Evolutionary conservation across 1,140 invertebrate genomes (phyloP).

Genomic region (Aphidius ervi): DNA sequence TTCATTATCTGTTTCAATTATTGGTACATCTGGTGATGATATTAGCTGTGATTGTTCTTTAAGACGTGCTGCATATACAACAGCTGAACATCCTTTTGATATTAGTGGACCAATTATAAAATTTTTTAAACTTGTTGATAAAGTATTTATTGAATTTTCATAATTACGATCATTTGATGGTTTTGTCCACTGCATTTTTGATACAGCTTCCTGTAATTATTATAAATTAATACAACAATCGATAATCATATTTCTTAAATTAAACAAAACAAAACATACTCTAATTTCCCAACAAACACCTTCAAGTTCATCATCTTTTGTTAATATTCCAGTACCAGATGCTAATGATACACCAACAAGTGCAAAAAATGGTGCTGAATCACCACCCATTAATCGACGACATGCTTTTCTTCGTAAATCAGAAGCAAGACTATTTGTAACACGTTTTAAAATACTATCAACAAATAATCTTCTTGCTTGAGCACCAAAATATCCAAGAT

Average conservation of each 20-base stretch:
- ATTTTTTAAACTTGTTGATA: slow-evolving; percentile 55
- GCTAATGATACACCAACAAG: slow-evolving; percentile 71
- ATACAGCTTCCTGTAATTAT: slow-evolving; percentile 56
- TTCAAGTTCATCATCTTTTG: slow-evolving; percentile 75
- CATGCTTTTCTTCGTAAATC: slow-evolving; percentile 61
- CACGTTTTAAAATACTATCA: slow-evolving; percentile 65
- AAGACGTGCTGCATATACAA: slow-evolving; percentile 69
- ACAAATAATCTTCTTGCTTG: slow-evolving; percentile 64
- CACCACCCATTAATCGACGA: slow-evolving; percentile 62
- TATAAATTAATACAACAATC: too few relatives aligned
- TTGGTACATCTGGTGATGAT: slow-evolving; percentile 28
- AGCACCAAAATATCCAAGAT: slow-evolving; percentile 56
- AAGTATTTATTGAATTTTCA: slow-evolving; percentile 39
- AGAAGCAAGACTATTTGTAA: slow-evolving; percentile 62
- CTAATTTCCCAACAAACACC: slow-evolving; percentile 75
- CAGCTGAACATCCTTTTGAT: slow-evolving; percentile 79
- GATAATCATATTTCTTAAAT: neutral
- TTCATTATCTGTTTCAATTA: slow-evolving; percentile 25
- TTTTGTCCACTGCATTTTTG: slow-evolving; percentile 58
- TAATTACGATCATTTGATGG: slow-evolving; percentile 55
- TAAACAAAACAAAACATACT: slow-evolving; percentile 44
- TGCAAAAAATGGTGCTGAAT: slow-evolving; percentile 71
- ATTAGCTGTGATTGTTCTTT: slow-evolving; percentile 34
- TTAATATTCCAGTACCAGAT: slow-evolving; percentile 69
- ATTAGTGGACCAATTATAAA: slow-evolving; percentile 68